Percentiles rank a stretch among this genome's conserved stretches.
Conservation (phyloP, 2,888 invertebrate genomes). For the Polydrusus tereticollis region DNA sequence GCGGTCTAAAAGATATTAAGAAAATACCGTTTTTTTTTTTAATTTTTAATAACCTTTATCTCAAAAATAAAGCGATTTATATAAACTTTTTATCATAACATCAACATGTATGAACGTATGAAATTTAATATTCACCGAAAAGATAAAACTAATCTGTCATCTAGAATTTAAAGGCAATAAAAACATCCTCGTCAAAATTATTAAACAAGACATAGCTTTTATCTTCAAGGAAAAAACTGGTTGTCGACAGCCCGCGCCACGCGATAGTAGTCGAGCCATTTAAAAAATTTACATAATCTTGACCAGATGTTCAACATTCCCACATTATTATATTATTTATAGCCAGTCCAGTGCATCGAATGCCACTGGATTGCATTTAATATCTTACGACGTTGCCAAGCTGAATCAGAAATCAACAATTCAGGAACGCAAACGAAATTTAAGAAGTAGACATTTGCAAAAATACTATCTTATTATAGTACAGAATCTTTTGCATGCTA, state of each 20-base stretch:
- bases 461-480: too few relatives aligned
- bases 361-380: conserved; percentile 22
- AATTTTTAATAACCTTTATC: too few relatives aligned
- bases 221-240: background rate
- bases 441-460: too few relatives aligned
- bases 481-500: too few relatives aligned
- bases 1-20: too few relatives aligned
- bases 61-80: too few relatives aligned
- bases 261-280: background rate
- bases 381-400: conserved; percentile 12
- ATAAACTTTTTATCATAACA: too few relatives aligned
- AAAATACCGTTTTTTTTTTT: too few relatives aligned
- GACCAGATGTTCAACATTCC: conserved; percentile 44
- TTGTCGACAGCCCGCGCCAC: background rate
- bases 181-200: background rate
- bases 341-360: conserved; percentile 20
- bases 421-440: too few relatives aligned
- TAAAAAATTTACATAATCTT: conserved; percentile 43
- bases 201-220: conserved; percentile 3
- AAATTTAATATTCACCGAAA: too few relatives aligned
- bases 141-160: background rate
- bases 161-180: background rate
- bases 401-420: background rate
- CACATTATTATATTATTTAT: conserved; percentile 41
- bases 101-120: too few relatives aligned